Conservation (phyloP, 2,113 vertebrate species). For the Dipodomys stephensi region DNA sequence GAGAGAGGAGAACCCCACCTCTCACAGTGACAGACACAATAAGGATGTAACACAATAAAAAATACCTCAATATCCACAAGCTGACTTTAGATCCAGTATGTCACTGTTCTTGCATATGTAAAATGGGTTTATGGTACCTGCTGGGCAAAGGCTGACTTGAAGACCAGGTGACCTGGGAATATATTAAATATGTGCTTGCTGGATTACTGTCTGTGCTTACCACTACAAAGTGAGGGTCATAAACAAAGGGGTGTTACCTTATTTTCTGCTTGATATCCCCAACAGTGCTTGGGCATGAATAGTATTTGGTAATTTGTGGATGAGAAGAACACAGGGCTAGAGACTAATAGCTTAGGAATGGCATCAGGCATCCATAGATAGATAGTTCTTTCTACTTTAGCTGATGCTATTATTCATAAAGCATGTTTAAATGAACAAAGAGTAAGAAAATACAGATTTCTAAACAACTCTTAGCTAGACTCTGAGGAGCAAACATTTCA, state of each 20-base stretch:
- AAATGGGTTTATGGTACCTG: background rate
- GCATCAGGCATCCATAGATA: too few relatives aligned
- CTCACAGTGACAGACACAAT: background rate
- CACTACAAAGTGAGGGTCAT: background rate
- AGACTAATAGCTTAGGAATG: background rate
- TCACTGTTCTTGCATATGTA: background rate
- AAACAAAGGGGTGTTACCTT: background rate
- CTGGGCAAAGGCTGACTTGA: background rate
- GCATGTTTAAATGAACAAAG: slow-evolving; percentile 19
- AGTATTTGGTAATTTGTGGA: background rate
- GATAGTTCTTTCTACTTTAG: background rate
- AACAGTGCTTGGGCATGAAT: background rate
- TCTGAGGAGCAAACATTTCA: slow-evolving; percentile 3
- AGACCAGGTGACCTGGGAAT: slow-evolving; percentile 1
- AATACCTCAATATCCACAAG: background rate
- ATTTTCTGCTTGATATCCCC: background rate
- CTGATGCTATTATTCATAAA: background rate
- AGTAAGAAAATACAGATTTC: background rate
- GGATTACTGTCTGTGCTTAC: background rate
- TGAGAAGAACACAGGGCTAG: background rate
- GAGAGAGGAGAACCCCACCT: background rate
- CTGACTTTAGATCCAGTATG: background rate
- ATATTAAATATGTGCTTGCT: background rate
- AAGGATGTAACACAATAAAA: background rate
- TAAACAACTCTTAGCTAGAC: background rate